Base-by-base conservation (phyloP, 1,140 invertebrate species). In the Hyles euphorbiae region DNA sequence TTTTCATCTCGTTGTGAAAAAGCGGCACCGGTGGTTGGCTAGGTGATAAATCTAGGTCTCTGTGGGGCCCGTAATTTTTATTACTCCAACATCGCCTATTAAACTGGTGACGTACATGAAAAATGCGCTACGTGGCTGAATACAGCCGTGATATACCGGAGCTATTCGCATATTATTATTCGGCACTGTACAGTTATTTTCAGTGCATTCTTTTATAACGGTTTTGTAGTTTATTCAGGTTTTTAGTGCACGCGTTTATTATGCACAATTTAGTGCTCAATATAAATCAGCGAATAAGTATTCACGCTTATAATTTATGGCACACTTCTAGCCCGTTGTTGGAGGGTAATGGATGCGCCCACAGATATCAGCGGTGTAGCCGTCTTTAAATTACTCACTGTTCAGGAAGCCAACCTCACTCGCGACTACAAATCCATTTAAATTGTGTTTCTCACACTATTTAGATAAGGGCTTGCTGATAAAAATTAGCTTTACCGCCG, bases 381-480 rank as follows among this genome's bases (percentile, higher is more conserved):
- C 71, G 81, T 81, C 82, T 83, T 82, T 83, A 86, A 86, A 84
- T 86, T 78, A 86, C 81, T 83, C 79, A 83, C 71, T 63, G 67
- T 67, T 74, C 73, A 79, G 83, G 84, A 86, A 87, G 69, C 75
- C 65, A 58, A 60, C 72, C 67, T 78, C 74, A 78, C 67, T 73
- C 71, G 62, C 74, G 72, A 72, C 77, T 77, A 73, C 77, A 78
- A 81, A 83, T 74, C 78, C 76, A 83, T 71, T 81, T 81, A 82
- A 59, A 64, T 58, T 68, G 70, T 75, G 72, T 74, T 83, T 72
- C 76, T 77, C 74, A 74, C 76, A 81, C 78, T 76, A 79, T 83
- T 87, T 77, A 84, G 81, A 85, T 86, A 83, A 80, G 74, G 49
- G 55, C 7, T 58, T 63, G 47, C 61, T 67, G 74, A 76, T 79